Base-by-base conservation (phyloP, 2,797 vertebrate genomes). In the Aselliscus stoliczkanus region DNA sequence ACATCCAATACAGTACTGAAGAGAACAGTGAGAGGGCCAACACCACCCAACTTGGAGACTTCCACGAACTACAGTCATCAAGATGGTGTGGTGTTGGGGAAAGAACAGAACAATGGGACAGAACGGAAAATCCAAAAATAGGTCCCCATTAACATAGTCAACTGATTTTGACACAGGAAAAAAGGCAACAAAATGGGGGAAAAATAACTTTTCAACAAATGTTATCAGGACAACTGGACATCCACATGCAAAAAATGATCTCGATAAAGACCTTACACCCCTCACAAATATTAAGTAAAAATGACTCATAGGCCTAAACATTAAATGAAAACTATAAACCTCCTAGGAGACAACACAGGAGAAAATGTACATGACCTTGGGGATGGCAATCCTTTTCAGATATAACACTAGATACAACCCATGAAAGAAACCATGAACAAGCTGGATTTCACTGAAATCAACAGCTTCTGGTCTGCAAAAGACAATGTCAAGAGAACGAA, bases 31-130 rank as follows among this genome's bases (percentile, higher is more conserved):
- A 20, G 29, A 56, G 44, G 75, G 15, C 31, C 7, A 2, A 15
- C 0, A 20, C 31, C 13, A 13, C 44, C 75, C 67, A 18, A 17
- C 67, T 25, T 20, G 9, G 8, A 65, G 37, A 25, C 76, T 21
- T 2, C 14, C 92, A 2, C 3, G 17, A 29, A n/a, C n/a, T 12
- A 34, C 1, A 17, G 18, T 7, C 2, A 11, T 3, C 7, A 1
- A 10, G 18, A 58, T 25, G 37, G 37, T 1, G 3, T 0, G 15
- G 27, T n/a, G 1, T 1, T 4, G 7, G 20, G 2, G 25, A 11
- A 29, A 65, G 77, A 25, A n/a, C 5, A 8, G 18, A 15, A 17
- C 37, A 0, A 9, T 3, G 37, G 69, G 81, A 20, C 3, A 25
- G 67, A 9, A 17, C 0, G 34, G 44, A 39, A 10, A n/a, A 31